Evolutionary conservation across 2,113 vertebrate genomes (phyloP).

Genomic region (Malurus alboscapulatus): DNA sequence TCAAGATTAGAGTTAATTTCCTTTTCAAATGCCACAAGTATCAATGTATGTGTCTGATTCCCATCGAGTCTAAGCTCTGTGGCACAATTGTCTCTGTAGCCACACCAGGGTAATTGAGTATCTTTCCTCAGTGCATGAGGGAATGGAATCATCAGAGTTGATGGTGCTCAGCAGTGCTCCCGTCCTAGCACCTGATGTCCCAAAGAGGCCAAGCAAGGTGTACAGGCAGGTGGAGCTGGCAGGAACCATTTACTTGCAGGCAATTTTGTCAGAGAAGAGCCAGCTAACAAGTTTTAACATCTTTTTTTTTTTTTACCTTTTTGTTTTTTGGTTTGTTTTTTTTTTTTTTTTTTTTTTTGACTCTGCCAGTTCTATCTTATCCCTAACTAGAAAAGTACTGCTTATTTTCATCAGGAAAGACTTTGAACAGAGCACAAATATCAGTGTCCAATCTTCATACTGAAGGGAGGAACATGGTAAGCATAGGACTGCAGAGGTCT

Average conservation of each 20-base stretch:
- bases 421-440: not conserved
- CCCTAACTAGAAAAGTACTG: not conserved
- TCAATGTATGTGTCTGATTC: not conserved
- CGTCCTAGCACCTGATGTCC: not conserved
- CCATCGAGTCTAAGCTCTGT: not conserved
- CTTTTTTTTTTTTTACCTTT: rapidly evolving
- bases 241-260: rapidly evolving
- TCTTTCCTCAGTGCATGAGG: not conserved
- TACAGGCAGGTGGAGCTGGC: not conserved
- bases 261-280: not conserved
- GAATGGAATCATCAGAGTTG: rapidly evolving
- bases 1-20: not conserved
- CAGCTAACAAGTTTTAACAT: not conserved
- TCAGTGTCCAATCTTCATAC: not conserved
- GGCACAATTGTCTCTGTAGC: not conserved
- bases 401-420: not conserved
- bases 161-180: not conserved
- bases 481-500: not conserved
- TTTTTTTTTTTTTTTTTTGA: not conserved
- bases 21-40: not conserved
- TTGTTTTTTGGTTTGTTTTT: not conserved
- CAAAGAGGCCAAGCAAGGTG: not conserved
- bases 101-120: not conserved
- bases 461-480: not conserved
- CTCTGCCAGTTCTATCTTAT: not conserved